Evolutionary conservation across 2,888 invertebrate genomes (phyloP), one percentile per base, ranked within the genome.

Genomic region (Ectemnius cavifrons): DNA sequence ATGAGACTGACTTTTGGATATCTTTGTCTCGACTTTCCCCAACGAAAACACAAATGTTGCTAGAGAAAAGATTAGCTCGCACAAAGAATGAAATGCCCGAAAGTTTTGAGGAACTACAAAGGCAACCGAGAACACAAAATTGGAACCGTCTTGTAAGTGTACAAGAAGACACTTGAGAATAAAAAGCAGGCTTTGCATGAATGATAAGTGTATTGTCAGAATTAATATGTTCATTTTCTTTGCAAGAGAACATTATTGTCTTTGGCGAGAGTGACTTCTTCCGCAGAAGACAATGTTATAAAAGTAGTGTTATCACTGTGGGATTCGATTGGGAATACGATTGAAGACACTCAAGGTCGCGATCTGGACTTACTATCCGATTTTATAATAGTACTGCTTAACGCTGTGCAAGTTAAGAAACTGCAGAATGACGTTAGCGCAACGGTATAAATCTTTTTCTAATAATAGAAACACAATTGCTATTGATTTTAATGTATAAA

Each of bases 111-210:
- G 73, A 82, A 13, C 18, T 83, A 11, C 67, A 83, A 57, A 79
- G 80, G 2, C 80, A 82, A 4, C 85, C 89, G 14, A 84, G 84
- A 1, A 67, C 80, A 14, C 75, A 79, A 52, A 87, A 85, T 78
- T 89, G 88, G 83, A 79, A 67, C 18, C 69, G 66, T 58, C 77
- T 90, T 20, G 89, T 89, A 79, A 79, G 85, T 68, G 0, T 52
- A 5, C 52, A 14, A 52, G 13, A 14, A 52, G 16, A 52, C 3
- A 14, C 8, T 23, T 23, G 23, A 23, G 23, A 23, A 23, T 23
- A 23, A 23, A 23, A 23, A 23, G 23, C 23, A 23, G 23, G 23
- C 23, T 3, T 23, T 23, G 3, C 0, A 23, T 23, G 2, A 23
- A 23, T 20, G 20, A 20, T 20, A 4, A 49, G 49, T 16, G 49